Percentiles rank a stretch among this genome's conserved stretches.
Conservation (phyloP, 2,888 invertebrate species). For the Argyresthia albistria region DNA sequence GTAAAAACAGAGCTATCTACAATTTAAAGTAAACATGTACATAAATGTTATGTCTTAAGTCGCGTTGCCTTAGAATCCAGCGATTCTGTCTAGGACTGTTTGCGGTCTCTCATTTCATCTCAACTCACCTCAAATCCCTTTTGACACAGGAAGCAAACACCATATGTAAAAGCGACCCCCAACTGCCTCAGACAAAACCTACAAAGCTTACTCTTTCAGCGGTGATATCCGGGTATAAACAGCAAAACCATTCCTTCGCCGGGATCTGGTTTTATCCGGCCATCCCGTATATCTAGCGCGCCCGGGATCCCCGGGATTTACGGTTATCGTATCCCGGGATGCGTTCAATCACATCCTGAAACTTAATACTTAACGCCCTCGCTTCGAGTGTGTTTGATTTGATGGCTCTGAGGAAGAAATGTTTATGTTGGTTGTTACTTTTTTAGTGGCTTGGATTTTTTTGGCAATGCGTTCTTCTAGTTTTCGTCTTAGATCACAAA, state of each 20-base stretch:
- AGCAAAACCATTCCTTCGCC: neutral
- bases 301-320: slow-evolving; percentile 50
- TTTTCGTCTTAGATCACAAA: neutral
- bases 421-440: neutral
- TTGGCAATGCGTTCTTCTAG: neutral
- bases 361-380: slow-evolving; percentile 53
- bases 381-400: slow-evolving; percentile 13
- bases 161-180: too few species aligned
- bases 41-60: too few species aligned
- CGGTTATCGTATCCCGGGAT: slow-evolving; percentile 65
- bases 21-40: too few species aligned
- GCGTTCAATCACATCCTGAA: slow-evolving; percentile 66
- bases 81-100: too few species aligned
- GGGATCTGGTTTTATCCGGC: neutral
- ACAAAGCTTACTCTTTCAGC: slow-evolving; percentile 1
- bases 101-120: too few species aligned
- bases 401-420: neutral
- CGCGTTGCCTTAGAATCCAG: too few species aligned
- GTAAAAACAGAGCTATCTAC: too few species aligned
- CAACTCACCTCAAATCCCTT: too few species aligned
- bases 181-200: too few species aligned
- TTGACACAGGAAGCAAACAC: too few species aligned
- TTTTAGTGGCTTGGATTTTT: neutral
- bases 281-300: neutral
- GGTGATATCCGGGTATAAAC: slow-evolving; percentile 18